Evolutionary conservation across 2,797 vertebrate genomes (phyloP).

Genomic region (Erithacus rubecula): DNA sequence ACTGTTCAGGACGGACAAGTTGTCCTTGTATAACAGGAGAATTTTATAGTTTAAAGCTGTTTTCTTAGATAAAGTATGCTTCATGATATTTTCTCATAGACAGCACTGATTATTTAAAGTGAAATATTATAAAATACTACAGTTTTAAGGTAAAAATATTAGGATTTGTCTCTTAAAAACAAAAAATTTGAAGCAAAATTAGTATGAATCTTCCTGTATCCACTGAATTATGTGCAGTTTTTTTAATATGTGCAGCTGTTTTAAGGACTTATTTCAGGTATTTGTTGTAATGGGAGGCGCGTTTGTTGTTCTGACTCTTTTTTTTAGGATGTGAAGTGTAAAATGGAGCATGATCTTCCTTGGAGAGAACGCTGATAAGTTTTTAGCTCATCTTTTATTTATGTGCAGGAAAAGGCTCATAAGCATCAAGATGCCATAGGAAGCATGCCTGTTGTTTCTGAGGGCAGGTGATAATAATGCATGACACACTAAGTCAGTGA

Average conservation of each 20-base stretch:
- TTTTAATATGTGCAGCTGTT: neutral
- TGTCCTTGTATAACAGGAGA: neutral
- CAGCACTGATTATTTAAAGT: neutral
- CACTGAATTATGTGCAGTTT: neutral
- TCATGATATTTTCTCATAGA: neutral
- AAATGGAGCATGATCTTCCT: neutral
- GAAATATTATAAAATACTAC: neutral
- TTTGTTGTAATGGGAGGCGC: neutral
- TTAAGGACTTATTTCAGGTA: neutral
- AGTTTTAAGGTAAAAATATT: neutral
- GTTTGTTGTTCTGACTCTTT: neutral
- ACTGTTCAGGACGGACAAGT: neutral
- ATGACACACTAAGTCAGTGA: neutral
- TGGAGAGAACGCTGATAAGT: neutral
- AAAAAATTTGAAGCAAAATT: neutral
- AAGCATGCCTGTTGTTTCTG: neutral
- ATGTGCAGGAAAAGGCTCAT: neutral
- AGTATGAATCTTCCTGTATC: neutral
- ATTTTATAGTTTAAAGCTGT: neutral
- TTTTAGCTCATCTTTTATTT: neutral
- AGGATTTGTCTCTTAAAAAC: neutral
- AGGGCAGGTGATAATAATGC: rapidly evolving
- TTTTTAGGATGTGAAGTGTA: neutral
- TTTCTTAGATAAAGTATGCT: neutral
- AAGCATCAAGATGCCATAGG: neutral